Evolutionary conservation across 2,888 invertebrate species (phyloP), one percentile per base, ranked within the genome.

Genomic region (Protophormia terraenovae): DNA sequence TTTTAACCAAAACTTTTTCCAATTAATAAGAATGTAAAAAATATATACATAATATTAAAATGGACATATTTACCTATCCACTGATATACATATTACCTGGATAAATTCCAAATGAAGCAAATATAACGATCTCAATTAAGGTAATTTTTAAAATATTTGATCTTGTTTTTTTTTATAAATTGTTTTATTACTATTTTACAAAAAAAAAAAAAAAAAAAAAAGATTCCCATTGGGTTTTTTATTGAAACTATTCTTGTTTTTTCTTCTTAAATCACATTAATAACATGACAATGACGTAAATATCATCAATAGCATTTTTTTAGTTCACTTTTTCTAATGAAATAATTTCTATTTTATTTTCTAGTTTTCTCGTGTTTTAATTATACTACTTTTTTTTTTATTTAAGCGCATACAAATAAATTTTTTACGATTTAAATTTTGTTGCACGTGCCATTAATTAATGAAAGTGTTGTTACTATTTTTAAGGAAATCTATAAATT

Each of bases 371-470:
- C 19, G 16, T 29, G 22, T 64, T 64, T 38, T 24, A 41, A 14
- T 64, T 41, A 12, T n/a, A 64, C 6, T 19, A 16, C 3, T 4
- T 53, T 53, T 53, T 27, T 24, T 8, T 50, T 50, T 8, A n/a
- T n/a, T n/a, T 8, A 19, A 24, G 10, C 60, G 16, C 2, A 29
- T 29, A 35, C 32, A 35, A 29, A 29, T n/a, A 19, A 19, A 8
- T 47, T 47, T 47, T 47, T 47, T 53, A 53, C 53, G 24, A 53
- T 53, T 53, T 53, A 24, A 47, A 58, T 60, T 60, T 60, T 32
- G 16, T 60, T 53, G 64, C 75, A 64, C 64, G 75, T 75, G 75
- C 38, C 27, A 27, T 7, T 38, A 75, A 64, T 75, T 75, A 64
- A 75, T 14, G 16, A 62, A 75, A 64, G 75, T 75, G 75, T 64